Evolutionary conservation across 2,113 vertebrate species (phyloP), one percentile per base, ranked within the genome.

Genomic region (Protobothrops flavoviridis): DNA sequence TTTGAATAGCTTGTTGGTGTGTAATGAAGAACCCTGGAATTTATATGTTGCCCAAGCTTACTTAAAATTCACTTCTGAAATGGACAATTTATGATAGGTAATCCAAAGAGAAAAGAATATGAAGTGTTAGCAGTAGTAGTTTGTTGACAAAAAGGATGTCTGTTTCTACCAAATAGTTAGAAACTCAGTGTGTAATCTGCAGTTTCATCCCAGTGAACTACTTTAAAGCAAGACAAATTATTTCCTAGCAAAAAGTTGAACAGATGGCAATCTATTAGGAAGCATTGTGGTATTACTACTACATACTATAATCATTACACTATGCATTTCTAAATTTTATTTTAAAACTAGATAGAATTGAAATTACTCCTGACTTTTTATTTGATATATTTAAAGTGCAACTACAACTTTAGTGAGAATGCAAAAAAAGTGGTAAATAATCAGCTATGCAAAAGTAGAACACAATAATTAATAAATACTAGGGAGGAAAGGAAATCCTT

Each of bases 191-290:
- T 95, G 88, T 96, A 97, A 97, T 97, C 95, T 97, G 93, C 92
- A 93, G 96, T 97, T 97, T 96, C 96, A 95, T 93, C 93, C 93
- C 96, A 95, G 90, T 95, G 95, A 94, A 96, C 96, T 96, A 94
- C 94, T 93, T 95, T 97, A 97, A 97, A 97, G 95, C 96, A 95
- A 96, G 96, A 94, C 96, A 97, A 97, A 97, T 81, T 96, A 96
- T 96, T 85, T 96, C 94, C 94, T 90, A 95, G 94, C 94, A 94
- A 95, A 97, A 92, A 91, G 91, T 64, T 95, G 95, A 95, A 95
- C 97, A 98, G 97, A 97, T 98, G 98, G 97, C 96, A 96, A 92
- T 97, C 96, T 96, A 97, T 97, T 97, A 97, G 93, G 94, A 97
- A 97, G 96, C 95, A 95, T 8, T 50, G 48, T 50, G 48, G 94